A percentile compares a stretch with the other conserved stretches of the same genome.
phyloP scores from a whole-genome alignment of 2,888 invertebrate genomes.

The Drosophila mulleri region DNA sequence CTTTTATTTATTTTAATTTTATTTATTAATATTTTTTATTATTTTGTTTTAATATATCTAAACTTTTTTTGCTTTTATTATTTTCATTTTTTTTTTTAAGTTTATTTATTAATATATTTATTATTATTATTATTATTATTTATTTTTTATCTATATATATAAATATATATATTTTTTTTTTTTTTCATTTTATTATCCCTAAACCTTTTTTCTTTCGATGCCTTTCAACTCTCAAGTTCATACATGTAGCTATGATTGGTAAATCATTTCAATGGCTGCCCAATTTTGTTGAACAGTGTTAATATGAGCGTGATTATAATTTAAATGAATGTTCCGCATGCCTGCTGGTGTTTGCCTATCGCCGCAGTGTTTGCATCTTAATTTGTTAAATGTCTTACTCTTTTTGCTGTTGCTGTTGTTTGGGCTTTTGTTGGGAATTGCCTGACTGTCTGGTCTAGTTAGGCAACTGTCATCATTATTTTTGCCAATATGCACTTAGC shows the following conservation, averaged over 20 bases:
- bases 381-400: constrained; percentile 68
- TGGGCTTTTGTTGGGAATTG: constrained; percentile 25
- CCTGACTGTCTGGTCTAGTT: constrained; percentile 65
- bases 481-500: constrained; percentile 77
- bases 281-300: constrained; percentile 22
- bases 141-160: neutral
- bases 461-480: constrained; percentile 79
- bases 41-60: too few relatives aligned
- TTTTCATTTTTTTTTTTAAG: too few relatives aligned
- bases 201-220: too few relatives aligned
- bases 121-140: too few relatives aligned
- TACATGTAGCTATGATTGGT: neutral
- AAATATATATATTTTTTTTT: too few relatives aligned
- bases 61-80: too few relatives aligned
- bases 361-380: constrained; percentile 57
- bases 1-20: too few relatives aligned
- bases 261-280: neutral
- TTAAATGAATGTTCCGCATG: constrained; percentile 33
- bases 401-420: constrained; percentile 23
- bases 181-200: neutral
- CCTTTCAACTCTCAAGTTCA: neutral
- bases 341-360: constrained; percentile 16
- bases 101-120: too few relatives aligned
- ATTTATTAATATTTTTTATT: too few relatives aligned
- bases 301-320: constrained; percentile 36